phyloP scores from a whole-genome alignment of 2,797 vertebrate species.

The Nasua narica region DNA sequence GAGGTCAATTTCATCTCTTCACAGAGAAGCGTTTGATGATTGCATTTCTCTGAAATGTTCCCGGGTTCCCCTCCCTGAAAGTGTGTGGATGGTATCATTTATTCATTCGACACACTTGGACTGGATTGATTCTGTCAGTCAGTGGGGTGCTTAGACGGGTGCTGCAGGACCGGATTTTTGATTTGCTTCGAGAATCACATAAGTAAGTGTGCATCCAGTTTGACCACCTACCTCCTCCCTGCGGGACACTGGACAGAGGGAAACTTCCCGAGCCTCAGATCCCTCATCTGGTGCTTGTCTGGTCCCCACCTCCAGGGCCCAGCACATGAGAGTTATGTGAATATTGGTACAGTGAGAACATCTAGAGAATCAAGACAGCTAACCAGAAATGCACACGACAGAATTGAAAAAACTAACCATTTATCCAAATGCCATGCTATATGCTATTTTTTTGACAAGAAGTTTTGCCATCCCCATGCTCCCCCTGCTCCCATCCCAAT shows the following conservation, averaged over 20 bases:
- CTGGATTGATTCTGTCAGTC: neutral
- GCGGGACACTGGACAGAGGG: neutral
- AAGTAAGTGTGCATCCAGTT: rapidly evolving
- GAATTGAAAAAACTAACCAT: neutral
- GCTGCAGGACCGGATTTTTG: rapidly evolving
- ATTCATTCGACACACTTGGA: neutral
- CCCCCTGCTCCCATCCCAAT: neutral
- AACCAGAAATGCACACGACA: neutral
- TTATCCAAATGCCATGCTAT: neutral
- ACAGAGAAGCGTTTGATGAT: neutral
- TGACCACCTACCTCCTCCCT: neutral
- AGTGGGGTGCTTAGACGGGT: rapidly evolving
- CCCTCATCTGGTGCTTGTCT: neutral
- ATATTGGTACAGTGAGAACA: neutral
- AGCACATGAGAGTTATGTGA: neutral
- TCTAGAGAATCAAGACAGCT: neutral
- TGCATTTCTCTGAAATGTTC: neutral
- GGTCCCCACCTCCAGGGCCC: neutral
- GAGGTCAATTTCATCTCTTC: constrained; percentile 55
- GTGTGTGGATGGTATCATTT: neutral
- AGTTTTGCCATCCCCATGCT: neutral
- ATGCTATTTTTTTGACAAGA: neutral
- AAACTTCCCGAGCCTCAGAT: neutral
- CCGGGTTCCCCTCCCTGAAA: neutral
- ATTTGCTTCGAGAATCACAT: neutral